Conservation (phyloP, 2,888 invertebrate species). For the Aethes cnicana region DNA sequence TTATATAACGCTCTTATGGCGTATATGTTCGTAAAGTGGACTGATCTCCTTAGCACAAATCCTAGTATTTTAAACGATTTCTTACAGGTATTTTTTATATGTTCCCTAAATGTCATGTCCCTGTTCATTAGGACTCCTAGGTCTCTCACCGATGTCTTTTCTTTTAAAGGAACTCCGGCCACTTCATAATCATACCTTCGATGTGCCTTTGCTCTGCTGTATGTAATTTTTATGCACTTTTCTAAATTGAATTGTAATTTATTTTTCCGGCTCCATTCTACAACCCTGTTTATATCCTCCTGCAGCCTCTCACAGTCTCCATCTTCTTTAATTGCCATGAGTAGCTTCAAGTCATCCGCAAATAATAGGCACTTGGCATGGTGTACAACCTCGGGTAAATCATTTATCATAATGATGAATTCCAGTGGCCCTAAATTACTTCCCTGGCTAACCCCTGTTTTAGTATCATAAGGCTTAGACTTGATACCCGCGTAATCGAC, state of each 20-base stretch:
- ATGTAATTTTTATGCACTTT: background rate
- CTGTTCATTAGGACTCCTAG: background rate
- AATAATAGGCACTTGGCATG: background rate
- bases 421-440: slow-evolving; percentile 11
- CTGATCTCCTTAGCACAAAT: background rate
- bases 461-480: slow-evolving; percentile 2
- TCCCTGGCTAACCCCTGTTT: slow-evolving; percentile 19
- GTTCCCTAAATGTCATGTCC: background rate
- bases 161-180: background rate
- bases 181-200: background rate
- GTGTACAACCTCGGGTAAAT: too few species aligned
- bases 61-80: background rate
- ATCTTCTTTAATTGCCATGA: background rate
- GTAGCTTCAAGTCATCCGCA: background rate
- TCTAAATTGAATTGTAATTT: background rate
- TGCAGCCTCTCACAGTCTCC: background rate
- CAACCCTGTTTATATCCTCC: background rate
- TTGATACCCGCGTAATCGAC: background rate
- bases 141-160: background rate
- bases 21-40: background rate
- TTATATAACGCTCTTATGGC: background rate
- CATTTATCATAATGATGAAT: too few species aligned
- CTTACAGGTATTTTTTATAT: background rate
- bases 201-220: background rate
- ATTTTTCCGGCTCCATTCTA: background rate